phyloP scores from a whole-genome alignment of 2,797 vertebrate genomes.

The Tapirus indicus region DNA sequence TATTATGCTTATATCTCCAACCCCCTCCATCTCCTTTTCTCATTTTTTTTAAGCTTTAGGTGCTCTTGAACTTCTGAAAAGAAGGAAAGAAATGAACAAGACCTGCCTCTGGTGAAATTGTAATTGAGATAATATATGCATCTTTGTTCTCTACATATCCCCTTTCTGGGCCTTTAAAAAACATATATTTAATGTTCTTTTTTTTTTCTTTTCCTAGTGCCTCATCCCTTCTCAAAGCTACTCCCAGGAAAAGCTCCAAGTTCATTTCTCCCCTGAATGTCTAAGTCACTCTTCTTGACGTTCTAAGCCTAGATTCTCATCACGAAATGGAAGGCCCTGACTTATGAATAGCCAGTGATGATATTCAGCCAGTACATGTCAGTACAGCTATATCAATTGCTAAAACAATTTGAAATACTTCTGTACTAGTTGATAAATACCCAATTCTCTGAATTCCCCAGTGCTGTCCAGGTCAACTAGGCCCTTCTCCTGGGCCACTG shows the following conservation, averaged over 20 bases:
- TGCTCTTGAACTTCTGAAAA: neutral
- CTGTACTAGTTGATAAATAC: neutral
- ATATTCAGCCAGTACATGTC: neutral
- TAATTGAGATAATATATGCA: neutral
- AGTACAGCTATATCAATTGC: neutral
- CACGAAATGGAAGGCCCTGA: neutral
- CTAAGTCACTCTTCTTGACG: neutral
- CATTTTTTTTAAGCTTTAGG: neutral
- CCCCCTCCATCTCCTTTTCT: neutral
- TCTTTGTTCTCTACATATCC: neutral
- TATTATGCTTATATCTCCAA: neutral
- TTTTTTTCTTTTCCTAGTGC: neutral
- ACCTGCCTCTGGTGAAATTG: neutral
- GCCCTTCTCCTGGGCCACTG: neutral
- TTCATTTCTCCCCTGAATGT: neutral
- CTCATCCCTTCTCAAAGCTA: neutral
- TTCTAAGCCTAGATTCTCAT: neutral
- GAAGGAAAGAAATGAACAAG: neutral
- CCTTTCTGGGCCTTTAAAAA: neutral
- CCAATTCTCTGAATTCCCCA: neutral
- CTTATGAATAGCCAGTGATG: neutral
- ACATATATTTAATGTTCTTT: neutral
- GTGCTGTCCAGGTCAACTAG: neutral
- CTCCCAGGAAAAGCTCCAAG: neutral
- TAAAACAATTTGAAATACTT: neutral